phyloP scores from a whole-genome alignment of 2,888 invertebrate species.

The Tenthredo scrophulariae region DNA sequence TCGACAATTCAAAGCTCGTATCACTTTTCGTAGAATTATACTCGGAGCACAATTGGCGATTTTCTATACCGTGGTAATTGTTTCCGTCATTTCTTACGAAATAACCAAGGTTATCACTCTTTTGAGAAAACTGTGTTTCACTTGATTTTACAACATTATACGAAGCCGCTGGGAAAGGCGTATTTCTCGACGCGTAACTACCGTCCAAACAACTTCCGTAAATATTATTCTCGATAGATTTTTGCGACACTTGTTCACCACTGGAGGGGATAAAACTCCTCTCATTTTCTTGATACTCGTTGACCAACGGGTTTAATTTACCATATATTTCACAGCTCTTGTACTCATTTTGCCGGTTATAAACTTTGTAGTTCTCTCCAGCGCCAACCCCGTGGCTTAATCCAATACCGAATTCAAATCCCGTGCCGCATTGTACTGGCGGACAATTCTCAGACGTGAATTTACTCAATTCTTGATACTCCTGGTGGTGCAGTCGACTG shows the following conservation, averaged over 20 bases:
- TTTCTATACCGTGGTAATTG: not conserved
- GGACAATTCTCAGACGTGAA: conserved; percentile 45
- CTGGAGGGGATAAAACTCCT: not conserved
- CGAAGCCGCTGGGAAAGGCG: not conserved
- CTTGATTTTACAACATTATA: not conserved
- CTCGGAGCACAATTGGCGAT: not conserved
- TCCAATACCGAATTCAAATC: not conserved
- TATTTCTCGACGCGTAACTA: not conserved
- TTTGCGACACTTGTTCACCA: not conserved
- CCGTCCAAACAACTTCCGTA: not conserved
- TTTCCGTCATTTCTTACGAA: not conserved
- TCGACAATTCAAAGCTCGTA: not conserved
- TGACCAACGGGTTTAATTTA: not conserved
- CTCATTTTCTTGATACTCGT: not conserved
- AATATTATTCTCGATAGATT: not conserved
- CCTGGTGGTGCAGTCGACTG: conserved; percentile 68
- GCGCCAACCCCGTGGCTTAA: not conserved
- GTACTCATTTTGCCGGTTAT: conserved; percentile 21
- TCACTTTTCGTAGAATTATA: not conserved
- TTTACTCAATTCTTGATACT: conserved; percentile 65
- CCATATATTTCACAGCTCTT: not conserved
- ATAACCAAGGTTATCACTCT: not conserved
- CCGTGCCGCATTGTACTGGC: not conserved
- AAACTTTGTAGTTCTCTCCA: not conserved
- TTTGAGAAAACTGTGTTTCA: conserved; percentile 21